These are phyloP conservation scores for Catharus fuscescens DNA, from an alignment of 2,113 vertebrate species.

Conservation along the genomic window DNA sequence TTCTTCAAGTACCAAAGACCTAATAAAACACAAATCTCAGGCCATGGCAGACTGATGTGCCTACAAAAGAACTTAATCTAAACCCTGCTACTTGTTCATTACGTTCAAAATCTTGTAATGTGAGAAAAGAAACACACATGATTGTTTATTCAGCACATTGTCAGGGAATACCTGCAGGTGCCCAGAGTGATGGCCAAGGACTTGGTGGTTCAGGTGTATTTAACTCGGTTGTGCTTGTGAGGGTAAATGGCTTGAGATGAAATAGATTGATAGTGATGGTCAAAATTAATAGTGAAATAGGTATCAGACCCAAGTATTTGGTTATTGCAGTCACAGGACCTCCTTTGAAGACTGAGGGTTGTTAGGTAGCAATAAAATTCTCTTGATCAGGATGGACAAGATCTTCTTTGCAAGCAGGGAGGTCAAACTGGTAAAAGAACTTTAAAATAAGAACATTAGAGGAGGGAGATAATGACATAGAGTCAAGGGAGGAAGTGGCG, in stretches of 20 bases:
- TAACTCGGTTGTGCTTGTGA: neutral
- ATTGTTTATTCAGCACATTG: neutral
- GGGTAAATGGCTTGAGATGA: neutral
- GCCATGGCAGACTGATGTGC: neutral
- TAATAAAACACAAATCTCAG: neutral
- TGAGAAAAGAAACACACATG: neutral
- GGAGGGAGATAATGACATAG: neutral
- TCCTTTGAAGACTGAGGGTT: neutral
- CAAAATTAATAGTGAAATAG: neutral
- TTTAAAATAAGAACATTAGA: neutral
- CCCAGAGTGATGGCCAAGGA: neutral
- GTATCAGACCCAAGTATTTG: neutral
- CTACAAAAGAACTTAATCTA: neutral
- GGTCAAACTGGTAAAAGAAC: neutral
- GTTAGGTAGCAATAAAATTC: neutral
- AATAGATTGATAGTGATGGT: neutral
- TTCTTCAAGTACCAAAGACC: neutral
- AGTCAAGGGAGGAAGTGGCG: neutral
- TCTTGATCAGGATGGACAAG: neutral
- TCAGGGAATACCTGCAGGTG: neutral
- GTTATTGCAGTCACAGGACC: neutral
- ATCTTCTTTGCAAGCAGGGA: neutral
- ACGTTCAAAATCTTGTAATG: neutral
- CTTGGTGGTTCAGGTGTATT: fast-evolving
- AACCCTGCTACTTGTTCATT: neutral